phyloP scores from a whole-genome alignment of 2,888 invertebrate species.

The Deilephila porcellus region DNA sequence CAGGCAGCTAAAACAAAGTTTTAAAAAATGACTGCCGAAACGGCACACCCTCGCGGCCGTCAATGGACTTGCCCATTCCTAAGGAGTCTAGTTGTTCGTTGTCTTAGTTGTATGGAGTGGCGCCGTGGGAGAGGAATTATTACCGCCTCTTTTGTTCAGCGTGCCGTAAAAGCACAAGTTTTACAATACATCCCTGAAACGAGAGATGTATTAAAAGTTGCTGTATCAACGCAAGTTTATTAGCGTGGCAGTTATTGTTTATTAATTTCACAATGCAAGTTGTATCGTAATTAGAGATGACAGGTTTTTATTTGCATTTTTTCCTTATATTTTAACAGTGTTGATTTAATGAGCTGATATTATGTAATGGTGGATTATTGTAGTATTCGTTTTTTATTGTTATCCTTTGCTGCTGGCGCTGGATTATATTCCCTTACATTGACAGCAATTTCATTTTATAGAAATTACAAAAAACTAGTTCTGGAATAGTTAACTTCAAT shows the following conservation, averaged over 20 bases:
- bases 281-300: neutral
- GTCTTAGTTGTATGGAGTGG: conserved; percentile 39
- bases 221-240: conserved; percentile 44
- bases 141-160: conserved; percentile 71
- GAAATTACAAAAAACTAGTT: too few relatives aligned
- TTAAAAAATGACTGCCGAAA: conserved; percentile 65
- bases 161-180: conserved; percentile 72
- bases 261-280: neutral
- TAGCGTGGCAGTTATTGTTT: conserved; percentile 28
- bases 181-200: conserved; percentile 58
- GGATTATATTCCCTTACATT: too few relatives aligned
- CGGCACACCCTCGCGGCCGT: conserved; percentile 70
- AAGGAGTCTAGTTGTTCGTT: conserved; percentile 68
- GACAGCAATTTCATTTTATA: too few relatives aligned
- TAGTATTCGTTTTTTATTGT: too few relatives aligned
- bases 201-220: conserved; percentile 54
- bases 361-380: too few relatives aligned
- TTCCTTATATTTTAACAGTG: too few relatives aligned
- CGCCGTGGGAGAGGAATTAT: conserved; percentile 59
- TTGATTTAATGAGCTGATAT: too few relatives aligned
- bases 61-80: conserved; percentile 65
- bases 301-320: neutral
- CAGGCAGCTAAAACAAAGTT: conserved; percentile 57
- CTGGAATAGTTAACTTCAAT: too few relatives aligned
- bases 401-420: too few relatives aligned